phyloP scores from a whole-genome alignment of 2,797 vertebrate genomes.

The Danionella dracula region DNA sequence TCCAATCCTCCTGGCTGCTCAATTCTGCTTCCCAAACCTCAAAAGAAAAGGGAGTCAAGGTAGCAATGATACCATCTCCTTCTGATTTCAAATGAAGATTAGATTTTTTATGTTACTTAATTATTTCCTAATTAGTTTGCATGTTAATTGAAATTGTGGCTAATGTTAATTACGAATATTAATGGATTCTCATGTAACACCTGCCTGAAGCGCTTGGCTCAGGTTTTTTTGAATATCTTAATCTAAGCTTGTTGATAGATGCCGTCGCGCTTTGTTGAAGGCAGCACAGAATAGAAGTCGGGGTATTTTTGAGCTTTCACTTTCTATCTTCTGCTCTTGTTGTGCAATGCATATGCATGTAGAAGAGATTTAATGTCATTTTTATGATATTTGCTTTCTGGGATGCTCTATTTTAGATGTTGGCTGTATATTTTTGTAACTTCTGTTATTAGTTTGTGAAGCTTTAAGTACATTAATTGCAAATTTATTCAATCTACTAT shows the following conservation, averaged over 20 bases:
- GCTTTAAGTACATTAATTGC: too few relatives aligned
- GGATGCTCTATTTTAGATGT: neutral
- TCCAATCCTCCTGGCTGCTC: conserved; percentile 21
- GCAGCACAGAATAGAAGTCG: conserved; percentile 41
- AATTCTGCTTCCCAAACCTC: conserved; percentile 38
- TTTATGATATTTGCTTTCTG: neutral
- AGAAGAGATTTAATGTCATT: neutral
- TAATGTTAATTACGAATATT: conserved; percentile 99
- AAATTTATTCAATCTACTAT: too few relatives aligned
- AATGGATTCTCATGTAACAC: conserved; percentile 95
- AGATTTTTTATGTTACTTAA: conserved; percentile 86
- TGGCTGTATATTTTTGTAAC: neutral
- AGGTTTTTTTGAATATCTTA: conserved; percentile 91
- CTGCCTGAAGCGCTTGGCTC: conserved; percentile 89
- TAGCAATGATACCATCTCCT: conserved; percentile 39
- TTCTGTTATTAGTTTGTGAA: too few relatives aligned
- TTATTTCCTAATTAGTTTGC: conserved; percentile 97
- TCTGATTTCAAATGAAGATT: conserved; percentile 77
- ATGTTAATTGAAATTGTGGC: conserved; percentile 98
- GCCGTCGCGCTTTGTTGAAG: conserved; percentile 47
- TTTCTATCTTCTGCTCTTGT: conserved; percentile 26
- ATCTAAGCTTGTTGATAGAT: conserved; percentile 70
- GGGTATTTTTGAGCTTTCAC: conserved; percentile 34
- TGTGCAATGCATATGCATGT: conserved; percentile 19
- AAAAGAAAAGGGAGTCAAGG: conserved; percentile 34